Evolutionary conservation across 2,888 invertebrate species (phyloP).

Genomic region (Amaurobius ferox): DNA sequence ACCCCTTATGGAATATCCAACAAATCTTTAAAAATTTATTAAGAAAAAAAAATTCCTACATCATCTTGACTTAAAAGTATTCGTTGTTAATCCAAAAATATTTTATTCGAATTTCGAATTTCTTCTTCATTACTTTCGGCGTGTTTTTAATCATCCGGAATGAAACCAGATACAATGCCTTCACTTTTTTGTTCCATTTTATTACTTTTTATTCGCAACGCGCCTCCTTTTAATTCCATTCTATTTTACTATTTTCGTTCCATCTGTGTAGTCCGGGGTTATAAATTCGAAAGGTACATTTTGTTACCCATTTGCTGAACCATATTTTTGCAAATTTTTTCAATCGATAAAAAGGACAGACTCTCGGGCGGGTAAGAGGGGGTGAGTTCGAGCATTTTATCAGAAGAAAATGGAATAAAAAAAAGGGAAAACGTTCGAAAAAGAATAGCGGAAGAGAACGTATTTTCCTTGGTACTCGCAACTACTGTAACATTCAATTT

Average conservation of each 20-base stretch:
- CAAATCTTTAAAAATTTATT: neutral
- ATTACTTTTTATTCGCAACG: neutral
- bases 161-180: conserved; percentile 13
- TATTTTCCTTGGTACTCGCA: conserved; percentile 28
- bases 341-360: conserved; percentile 54
- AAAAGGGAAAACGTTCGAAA: conserved; percentile 16
- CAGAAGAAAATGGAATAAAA: conserved; percentile 15
- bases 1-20: neutral
- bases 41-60: neutral
- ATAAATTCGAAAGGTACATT: conserved; percentile 11
- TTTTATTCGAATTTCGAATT: neutral
- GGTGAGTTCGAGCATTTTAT: neutral
- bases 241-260: neutral
- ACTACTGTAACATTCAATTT: conserved; percentile 66
- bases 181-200: neutral
- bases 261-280: neutral
- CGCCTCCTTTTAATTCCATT: neutral
- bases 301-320: conserved; percentile 30
- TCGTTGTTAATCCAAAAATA: neutral
- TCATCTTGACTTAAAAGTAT: neutral
- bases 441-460: conserved; percentile 45
- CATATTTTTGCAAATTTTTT: conserved; percentile 60
- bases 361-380: neutral
- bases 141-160: conserved; percentile 16
- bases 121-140: neutral